phyloP scores from a whole-genome alignment of 2,888 invertebrate species.

The Julus scanicus region DNA sequence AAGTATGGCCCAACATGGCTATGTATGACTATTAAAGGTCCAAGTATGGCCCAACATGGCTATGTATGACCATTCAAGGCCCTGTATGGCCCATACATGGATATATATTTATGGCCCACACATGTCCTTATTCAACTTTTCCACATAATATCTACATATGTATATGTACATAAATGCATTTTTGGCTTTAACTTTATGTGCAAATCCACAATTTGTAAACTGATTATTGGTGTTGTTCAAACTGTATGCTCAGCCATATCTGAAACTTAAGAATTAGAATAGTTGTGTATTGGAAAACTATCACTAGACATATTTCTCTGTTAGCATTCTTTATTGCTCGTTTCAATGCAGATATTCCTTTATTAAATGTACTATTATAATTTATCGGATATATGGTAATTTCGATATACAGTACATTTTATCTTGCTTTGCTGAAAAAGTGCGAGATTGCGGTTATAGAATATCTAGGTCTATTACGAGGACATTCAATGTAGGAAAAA shows the following conservation, averaged over 20 bases:
- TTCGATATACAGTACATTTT: neutral
- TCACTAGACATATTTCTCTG: neutral
- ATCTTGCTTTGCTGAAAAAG: neutral
- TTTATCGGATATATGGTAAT: neutral
- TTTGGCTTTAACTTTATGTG: too few relatives aligned
- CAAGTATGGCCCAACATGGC: too few relatives aligned
- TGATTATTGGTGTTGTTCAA: neutral
- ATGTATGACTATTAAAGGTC: too few relatives aligned
- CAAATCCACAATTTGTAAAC: too few relatives aligned
- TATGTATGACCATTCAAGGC: too few relatives aligned
- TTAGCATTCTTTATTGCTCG: neutral
- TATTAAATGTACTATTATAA: neutral
- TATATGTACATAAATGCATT: too few relatives aligned
- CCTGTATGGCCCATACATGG: too few relatives aligned
- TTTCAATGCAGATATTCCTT: neutral
- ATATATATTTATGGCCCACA: too few relatives aligned
- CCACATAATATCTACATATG: too few relatives aligned
- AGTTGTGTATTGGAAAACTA: neutral
- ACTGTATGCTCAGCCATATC: neutral
- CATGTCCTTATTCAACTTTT: too few relatives aligned
- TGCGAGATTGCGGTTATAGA: neutral
- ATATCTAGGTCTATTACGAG: neutral
- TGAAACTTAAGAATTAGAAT: neutral
- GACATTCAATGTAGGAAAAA: neutral
- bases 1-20: too few relatives aligned